These are phyloP conservation scores for Caenorhabditis japonica DNA, from an alignment of 2,888 invertebrate species.

Conservation along the genomic window DNA sequence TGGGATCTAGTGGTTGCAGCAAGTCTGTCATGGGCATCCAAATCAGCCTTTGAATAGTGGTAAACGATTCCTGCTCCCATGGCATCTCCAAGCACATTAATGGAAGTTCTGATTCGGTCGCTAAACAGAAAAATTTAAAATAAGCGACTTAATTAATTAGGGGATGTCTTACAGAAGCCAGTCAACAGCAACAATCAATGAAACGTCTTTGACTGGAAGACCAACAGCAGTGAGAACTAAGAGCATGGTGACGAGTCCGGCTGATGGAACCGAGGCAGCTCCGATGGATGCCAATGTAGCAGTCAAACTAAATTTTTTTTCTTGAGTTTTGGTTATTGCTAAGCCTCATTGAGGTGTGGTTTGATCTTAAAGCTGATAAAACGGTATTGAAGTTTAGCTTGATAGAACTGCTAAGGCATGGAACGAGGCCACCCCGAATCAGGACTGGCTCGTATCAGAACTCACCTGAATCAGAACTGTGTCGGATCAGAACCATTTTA, in stretches of 20 bases:
- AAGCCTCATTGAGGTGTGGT: too few species aligned
- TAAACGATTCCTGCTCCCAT: slow-evolving; percentile 81
- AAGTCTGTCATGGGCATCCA: slow-evolving; percentile 57
- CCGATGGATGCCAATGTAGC: slow-evolving; percentile 97
- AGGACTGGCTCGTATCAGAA: too few species aligned
- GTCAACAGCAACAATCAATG: slow-evolving; percentile 79
- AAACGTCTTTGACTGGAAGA: slow-evolving; percentile 79
- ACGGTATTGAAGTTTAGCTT: too few species aligned
- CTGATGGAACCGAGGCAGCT: slow-evolving; percentile 88
- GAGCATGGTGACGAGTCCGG: slow-evolving; percentile 78
- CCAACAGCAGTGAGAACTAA: slow-evolving; percentile 80
- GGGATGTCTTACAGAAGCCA: slow-evolving; percentile 79
- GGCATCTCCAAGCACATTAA: slow-evolving; percentile 81
- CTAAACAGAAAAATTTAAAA: too few species aligned
- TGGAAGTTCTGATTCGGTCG: slow-evolving; percentile 81
- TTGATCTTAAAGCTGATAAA: too few species aligned
- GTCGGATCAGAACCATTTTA: too few species aligned
- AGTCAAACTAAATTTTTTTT: slow-evolving; percentile 84
- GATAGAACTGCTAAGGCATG: too few species aligned
- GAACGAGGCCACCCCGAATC: too few species aligned
- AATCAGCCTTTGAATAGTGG: slow-evolving; percentile 79
- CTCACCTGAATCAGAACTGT: too few species aligned
- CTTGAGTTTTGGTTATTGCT: too few species aligned
- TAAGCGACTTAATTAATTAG: neutral
- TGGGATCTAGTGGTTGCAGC: slow-evolving; percentile 53